Evolutionary conservation across 2,888 invertebrate genomes (phyloP), one percentile per base, ranked within the genome.

Genomic region (Ornithoptera alexandrae): DNA sequence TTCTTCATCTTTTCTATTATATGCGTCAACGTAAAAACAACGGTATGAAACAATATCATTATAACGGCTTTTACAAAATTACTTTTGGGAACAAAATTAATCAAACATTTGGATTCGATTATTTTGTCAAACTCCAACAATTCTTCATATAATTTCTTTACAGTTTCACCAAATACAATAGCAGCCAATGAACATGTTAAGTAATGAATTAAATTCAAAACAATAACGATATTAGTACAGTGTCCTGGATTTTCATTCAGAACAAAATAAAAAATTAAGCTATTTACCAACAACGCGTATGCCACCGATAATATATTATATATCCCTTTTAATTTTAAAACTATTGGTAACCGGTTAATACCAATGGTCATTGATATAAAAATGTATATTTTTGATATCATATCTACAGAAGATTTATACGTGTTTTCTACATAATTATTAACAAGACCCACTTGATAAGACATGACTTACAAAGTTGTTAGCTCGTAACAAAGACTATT

Each of bases 71-170:
- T 42, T 17, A 65, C 1, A 18, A 67, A 65, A 57, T 67, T 67
- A 17, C 18, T 22, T 57, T 65, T 71, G n/a, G 64, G 64, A 46
- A 64, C 39, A 22, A n/a, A 60, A 6, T 56, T 36, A 8, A 67
- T 36, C 8, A 30, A 36, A 46, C 59, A 70, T 20, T 67, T 71
- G 24, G 61, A 64, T 56, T 72, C 20, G 70, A 73, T 71, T 65
- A 72, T 72, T 20, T 62, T 64, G 59, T 78, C 76, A 46, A 76
- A 74, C 56, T 71, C 68, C n/a, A 65, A 67, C 30, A 78, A 72
- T 56, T 71, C 72, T 8, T 57, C 24, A 65, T 76, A 79, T 66
- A 74, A 78, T 10, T 62, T 58, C 2, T 53, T 53, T 1, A 78
- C 24, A 30, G 62, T 72, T 36, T 66, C 73, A 18, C 71, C 53